Conservation (phyloP, 1,140 invertebrate species). For the Hycleus cichorii region DNA sequence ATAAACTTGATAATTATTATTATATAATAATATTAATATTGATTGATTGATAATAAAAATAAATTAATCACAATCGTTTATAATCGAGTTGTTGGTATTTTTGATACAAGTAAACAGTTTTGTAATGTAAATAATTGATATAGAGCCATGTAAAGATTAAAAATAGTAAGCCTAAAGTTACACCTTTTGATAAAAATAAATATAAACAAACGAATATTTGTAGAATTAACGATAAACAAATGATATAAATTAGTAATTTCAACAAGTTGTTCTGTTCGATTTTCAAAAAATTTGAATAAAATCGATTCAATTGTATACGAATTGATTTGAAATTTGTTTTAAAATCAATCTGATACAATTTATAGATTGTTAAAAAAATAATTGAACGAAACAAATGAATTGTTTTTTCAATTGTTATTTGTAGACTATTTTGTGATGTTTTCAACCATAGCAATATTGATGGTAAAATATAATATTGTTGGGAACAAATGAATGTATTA, state of each 20-base stretch:
- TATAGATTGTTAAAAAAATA: constrained; percentile 12
- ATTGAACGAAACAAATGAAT: constrained; percentile 29
- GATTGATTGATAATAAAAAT: too few species aligned
- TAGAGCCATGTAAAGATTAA: constrained; percentile 3
- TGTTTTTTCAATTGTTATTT: constrained; percentile 22
- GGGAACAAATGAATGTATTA: constrained; percentile 36
- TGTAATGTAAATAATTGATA: constrained; percentile 6
- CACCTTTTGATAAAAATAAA: background rate
- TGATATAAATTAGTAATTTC: background rate
- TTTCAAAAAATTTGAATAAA: background rate
- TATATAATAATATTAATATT: too few species aligned
- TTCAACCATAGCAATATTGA: constrained; percentile 32
- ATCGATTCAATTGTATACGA: background rate
- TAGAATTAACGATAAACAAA: background rate
- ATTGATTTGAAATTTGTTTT: background rate
- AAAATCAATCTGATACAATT: constrained; percentile 16
- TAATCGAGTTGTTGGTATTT: too few species aligned
- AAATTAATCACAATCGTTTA: too few species aligned
- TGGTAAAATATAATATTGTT: constrained; percentile 33
- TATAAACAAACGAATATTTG: constrained; percentile 3
- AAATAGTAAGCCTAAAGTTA: constrained; percentile 1
- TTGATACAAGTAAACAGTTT: background rate
- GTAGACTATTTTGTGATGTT: constrained; percentile 27
- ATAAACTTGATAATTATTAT: too few species aligned
- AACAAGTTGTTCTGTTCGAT: background rate